A percentile compares a stretch with the other conserved stretches of the same genome.
phyloP scores from a whole-genome alignment of 1,140 invertebrate genomes.

The Leptinotarsa undecemlineata region DNA sequence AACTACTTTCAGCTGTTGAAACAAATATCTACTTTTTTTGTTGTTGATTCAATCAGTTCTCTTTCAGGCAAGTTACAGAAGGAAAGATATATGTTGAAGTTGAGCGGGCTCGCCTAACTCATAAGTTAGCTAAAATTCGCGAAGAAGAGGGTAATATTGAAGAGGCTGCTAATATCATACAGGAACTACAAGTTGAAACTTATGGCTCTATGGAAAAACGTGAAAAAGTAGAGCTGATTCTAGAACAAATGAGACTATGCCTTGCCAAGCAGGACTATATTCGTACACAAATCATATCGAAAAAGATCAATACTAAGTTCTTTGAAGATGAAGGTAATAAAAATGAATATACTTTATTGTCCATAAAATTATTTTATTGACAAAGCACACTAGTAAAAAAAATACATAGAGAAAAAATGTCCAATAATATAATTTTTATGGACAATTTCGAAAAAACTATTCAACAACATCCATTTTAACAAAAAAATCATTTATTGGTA shows the following conservation, averaged over 20 bases:
- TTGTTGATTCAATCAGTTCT: no score
- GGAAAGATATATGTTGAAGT: conserved; percentile 99
- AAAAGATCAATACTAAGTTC: conserved; percentile 97
- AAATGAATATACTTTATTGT: neutral
- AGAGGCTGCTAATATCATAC: conserved; percentile 90
- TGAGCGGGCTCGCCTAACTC: conserved; percentile 93
- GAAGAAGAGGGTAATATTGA: conserved; percentile 90
- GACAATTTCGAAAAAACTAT: no score
- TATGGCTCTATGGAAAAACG: conserved; percentile 98
- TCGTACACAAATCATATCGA: conserved; percentile 97
- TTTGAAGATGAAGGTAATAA: conserved; percentile 80
- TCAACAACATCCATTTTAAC: no score
- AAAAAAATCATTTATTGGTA: no score
- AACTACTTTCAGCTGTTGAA: no score
- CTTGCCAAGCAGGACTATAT: conserved; percentile 95
- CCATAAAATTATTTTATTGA: no score
- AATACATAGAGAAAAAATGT: no score
- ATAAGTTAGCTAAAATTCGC: conserved; percentile 90
- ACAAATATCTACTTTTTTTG: no score
- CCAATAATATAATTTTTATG: no score
- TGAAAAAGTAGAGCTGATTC: conserved; percentile 96
- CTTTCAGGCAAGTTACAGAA: conserved; percentile 76
- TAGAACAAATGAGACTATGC: conserved; percentile 98
- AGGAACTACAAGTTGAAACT: conserved; percentile 98
- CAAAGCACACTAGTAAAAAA: no score